phyloP scores from a whole-genome alignment of 2,113 vertebrate species.

The Trogon surrucura region DNA sequence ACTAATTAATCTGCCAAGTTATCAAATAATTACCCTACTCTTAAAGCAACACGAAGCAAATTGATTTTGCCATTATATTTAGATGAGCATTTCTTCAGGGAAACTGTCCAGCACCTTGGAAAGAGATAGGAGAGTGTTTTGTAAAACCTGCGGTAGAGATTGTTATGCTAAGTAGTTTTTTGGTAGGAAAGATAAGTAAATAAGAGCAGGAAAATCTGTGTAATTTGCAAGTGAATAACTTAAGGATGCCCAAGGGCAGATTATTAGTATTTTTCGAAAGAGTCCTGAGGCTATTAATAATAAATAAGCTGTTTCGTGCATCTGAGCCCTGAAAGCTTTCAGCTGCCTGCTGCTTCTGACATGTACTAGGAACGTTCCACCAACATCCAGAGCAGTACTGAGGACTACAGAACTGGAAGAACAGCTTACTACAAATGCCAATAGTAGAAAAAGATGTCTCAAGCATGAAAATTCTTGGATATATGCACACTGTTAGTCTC shows the following conservation, averaged over 20 bases:
- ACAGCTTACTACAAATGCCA: background rate
- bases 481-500: background rate
- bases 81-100: background rate
- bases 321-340: constrained; percentile 38
- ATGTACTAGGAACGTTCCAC: background rate
- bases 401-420: background rate
- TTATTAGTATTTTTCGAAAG: constrained; percentile 45
- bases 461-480: background rate
- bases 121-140: background rate
- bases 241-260: constrained; percentile 33
- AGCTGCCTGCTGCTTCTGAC: background rate
- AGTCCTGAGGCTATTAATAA: constrained; percentile 32
- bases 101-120: background rate
- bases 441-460: background rate
- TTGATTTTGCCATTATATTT: background rate
- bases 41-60: background rate
- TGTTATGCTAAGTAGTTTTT: constrained; percentile 35
- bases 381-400: background rate
- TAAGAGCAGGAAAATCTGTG: constrained; percentile 26
- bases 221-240: constrained; percentile 38
- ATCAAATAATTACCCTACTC: background rate
- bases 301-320: constrained; percentile 31
- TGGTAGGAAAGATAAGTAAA: constrained; percentile 15
- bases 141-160: background rate
- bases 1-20: background rate